phyloP scores from a whole-genome alignment of 2,888 invertebrate genomes.

The Lepidocyrtoides sp. region DNA sequence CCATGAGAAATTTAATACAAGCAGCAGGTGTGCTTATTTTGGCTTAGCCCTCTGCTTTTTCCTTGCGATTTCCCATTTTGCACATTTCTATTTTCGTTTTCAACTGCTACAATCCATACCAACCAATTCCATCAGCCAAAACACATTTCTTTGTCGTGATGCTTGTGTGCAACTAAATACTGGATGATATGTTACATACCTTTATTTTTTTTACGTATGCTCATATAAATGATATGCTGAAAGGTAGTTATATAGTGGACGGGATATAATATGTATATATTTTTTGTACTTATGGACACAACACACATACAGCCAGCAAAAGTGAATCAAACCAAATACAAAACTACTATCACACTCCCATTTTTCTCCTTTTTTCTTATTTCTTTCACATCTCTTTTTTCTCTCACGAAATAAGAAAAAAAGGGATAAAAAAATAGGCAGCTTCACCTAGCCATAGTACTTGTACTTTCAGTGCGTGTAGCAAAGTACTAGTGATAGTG shows the following conservation, averaged over 20 bases:
- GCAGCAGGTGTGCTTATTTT: constrained; percentile 80
- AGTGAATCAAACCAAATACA: constrained; percentile 31
- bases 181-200: too few species aligned
- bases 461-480: constrained; percentile 3
- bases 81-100: constrained; percentile 16
- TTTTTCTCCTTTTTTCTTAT: constrained; percentile 5
- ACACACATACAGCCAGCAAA: not conserved
- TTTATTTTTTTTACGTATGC: too few species aligned
- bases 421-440: constrained; percentile 5
- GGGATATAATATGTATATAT: too few species aligned
- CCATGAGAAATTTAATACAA: constrained; percentile 74
- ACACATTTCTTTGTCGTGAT: not conserved
- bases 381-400: not conserved
- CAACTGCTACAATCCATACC: not conserved
- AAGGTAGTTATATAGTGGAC: constrained; percentile 18
- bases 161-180: too few species aligned
- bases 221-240: not conserved
- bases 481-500: constrained; percentile 47
- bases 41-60: constrained; percentile 49
- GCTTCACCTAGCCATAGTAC: constrained; percentile 51
- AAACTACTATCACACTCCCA: constrained; percentile 23
- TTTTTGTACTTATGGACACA: too few species aligned
- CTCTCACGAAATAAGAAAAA: constrained; percentile 8
- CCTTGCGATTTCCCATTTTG: constrained; percentile 55
- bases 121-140: not conserved